These are phyloP conservation scores for Antheraea yamamai DNA, from an alignment of 2,888 invertebrate species.

Conservation along the genomic window DNA sequence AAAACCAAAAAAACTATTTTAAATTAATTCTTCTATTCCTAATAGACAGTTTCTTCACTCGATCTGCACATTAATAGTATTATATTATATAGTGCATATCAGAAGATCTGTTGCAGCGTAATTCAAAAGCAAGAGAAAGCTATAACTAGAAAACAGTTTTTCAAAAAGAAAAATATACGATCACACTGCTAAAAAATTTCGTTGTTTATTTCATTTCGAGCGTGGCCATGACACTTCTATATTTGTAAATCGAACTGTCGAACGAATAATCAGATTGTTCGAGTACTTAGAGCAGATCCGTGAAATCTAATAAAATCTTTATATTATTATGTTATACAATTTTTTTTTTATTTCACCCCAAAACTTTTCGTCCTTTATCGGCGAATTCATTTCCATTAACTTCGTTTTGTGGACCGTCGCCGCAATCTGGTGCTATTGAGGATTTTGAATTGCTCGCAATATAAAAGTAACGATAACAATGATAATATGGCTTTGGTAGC, in stretches of 20 bases:
- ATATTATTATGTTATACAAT: slow-evolving; percentile 11
- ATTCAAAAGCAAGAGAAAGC: not conserved
- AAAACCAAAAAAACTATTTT: no score
- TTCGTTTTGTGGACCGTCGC: slow-evolving; percentile 20
- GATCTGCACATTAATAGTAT: no score
- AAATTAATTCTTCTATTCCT: no score
- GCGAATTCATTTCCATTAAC: slow-evolving; percentile 23
- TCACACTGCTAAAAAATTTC: not conserved
- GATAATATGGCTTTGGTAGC: not conserved
- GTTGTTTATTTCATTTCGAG: not conserved
- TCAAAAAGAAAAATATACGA: not conserved
- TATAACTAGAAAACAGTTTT: no score
- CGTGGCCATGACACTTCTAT: not conserved
- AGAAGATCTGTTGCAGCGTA: not conserved
- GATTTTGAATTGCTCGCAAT: slow-evolving; percentile 15
- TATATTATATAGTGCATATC: no score
- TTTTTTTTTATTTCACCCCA: slow-evolving; percentile 18
- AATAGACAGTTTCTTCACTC: no score
- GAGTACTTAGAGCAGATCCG: slow-evolving; percentile 18
- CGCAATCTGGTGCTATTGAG: slow-evolving; percentile 20
- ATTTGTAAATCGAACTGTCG: not conserved
- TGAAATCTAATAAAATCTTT: slow-evolving; percentile 19
- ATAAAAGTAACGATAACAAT: slow-evolving; percentile 11
- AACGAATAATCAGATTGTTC: not conserved
- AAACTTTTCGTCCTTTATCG: slow-evolving; percentile 19